Percentiles rank a stretch among this genome's conserved stretches.
phyloP scores from a whole-genome alignment of 2,113 vertebrate genomes.

The Etheostoma spectabile region DNA sequence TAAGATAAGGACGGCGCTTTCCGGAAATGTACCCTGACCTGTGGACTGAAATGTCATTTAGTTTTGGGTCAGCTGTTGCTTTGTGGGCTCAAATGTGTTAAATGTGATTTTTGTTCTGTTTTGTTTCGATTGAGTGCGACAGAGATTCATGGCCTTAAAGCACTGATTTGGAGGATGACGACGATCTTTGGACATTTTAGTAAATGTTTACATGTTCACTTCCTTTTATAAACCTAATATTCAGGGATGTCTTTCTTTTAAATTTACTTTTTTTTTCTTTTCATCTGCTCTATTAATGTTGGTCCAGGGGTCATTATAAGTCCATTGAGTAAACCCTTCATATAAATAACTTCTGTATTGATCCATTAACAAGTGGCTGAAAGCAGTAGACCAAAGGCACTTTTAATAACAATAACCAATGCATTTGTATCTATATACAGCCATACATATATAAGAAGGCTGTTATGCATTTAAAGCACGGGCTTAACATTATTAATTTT shows the following conservation, averaged over 20 bases:
- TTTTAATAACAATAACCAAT: neutral
- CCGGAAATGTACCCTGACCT: conserved; percentile 49
- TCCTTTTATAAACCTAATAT: neutral
- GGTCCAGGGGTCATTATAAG: conserved; percentile 5
- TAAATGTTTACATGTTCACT: neutral
- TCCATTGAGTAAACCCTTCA: conserved; percentile 1
- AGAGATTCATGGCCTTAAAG: neutral
- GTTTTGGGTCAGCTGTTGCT: conserved; percentile 58
- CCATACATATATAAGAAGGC: neutral
- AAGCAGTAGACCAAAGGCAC: conserved; percentile 13
- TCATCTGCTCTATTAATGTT: neutral
- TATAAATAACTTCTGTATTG: conserved; percentile 18
- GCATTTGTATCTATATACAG: conserved; percentile 13
- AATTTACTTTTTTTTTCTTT: neutral
- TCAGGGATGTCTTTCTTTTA: no score
- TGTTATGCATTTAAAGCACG: neutral
- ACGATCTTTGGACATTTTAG: neutral
- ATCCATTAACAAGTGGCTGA: conserved; percentile 10
- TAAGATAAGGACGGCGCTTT: conserved; percentile 18
- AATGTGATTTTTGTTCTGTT: neutral
- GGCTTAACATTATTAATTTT: conserved; percentile 18
- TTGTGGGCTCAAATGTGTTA: conserved; percentile 5
- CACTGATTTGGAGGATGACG: no score
- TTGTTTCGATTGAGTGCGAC: neutral
- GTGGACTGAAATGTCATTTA: conserved; percentile 65